phyloP scores from a whole-genome alignment of 2,888 invertebrate genomes.

The Limnephilus marmoratus region DNA sequence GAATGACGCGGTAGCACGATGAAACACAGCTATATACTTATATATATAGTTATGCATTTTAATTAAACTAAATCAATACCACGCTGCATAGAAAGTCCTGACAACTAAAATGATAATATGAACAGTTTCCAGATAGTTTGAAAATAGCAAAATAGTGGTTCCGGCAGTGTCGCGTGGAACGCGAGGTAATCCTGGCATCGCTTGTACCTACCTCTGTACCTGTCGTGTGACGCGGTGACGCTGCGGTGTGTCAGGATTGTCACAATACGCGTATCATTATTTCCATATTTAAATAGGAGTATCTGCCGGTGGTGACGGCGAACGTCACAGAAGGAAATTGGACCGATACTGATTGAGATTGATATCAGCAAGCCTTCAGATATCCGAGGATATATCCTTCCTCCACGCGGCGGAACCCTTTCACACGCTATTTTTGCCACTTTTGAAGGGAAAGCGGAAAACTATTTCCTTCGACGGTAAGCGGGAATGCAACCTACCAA shows the following conservation, averaged over 20 bases:
- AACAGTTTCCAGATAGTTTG: constrained; percentile 35
- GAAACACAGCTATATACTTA: no score
- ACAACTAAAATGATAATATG: neutral
- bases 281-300: constrained; percentile 52
- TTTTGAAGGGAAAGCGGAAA: constrained; percentile 31
- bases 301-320: constrained; percentile 37
- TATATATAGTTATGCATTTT: neutral
- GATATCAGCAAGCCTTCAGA: constrained; percentile 52
- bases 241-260: neutral
- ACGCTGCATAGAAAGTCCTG: neutral
- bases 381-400: constrained; percentile 44
- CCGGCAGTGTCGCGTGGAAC: constrained; percentile 11
- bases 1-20: no score
- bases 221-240: neutral
- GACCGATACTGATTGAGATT: constrained; percentile 56
- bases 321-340: constrained; percentile 58
- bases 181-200: constrained; percentile 14
- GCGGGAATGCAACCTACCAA: constrained; percentile 27
- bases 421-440: constrained; percentile 49
- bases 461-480: constrained; percentile 50
- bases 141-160: constrained; percentile 36
- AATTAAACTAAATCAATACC: neutral
- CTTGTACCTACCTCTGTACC: neutral
- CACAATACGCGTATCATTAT: constrained; percentile 31
- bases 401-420: constrained; percentile 31